A percentile compares a stretch with the other conserved stretches of the same genome.
phyloP scores from a whole-genome alignment of 2,113 vertebrate genomes.

The Neoarius graeffei region DNA sequence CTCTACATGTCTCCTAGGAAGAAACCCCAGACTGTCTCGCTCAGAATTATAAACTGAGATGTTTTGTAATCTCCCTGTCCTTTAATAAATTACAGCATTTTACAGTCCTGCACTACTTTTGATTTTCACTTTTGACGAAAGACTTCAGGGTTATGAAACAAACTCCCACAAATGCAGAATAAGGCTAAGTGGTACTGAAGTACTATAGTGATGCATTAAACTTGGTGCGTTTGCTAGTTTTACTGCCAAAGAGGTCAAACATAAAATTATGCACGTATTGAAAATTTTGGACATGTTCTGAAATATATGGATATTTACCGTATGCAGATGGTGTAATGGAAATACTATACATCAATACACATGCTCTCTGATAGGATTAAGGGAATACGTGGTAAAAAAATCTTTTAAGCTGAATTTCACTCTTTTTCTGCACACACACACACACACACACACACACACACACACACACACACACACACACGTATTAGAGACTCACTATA shows the following conservation, averaged over 20 bases:
- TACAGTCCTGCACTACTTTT: slow-evolving; percentile 20
- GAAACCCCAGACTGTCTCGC: slow-evolving; percentile 4
- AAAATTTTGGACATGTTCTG: not conserved
- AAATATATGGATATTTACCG: slow-evolving; percentile 3
- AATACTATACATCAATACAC: not conserved
- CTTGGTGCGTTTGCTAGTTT: not conserved
- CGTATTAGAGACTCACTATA: not conserved
- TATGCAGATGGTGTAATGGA: slow-evolving; percentile 11
- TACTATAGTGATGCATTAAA: slow-evolving; percentile 31
- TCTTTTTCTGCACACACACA: not conserved
- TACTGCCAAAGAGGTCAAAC: slow-evolving; percentile 4
- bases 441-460: not conserved
- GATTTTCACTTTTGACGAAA: slow-evolving; percentile 35
- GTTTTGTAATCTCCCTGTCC: slow-evolving; percentile 9
- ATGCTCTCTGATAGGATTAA: not conserved
- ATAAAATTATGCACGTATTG: not conserved
- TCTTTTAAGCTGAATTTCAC: not conserved
- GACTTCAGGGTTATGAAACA: slow-evolving; percentile 55
- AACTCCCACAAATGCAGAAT: slow-evolving; percentile 56
- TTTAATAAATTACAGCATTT: not conserved
- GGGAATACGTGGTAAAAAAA: not conserved
- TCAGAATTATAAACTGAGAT: slow-evolving; percentile 2
- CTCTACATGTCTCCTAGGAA: slow-evolving; percentile 11
- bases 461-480: not conserved
- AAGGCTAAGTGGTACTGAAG: slow-evolving; percentile 25